Evolutionary conservation across 2,113 vertebrate genomes (phyloP).

Genomic region (Cricetomys ansorgei): DNA sequence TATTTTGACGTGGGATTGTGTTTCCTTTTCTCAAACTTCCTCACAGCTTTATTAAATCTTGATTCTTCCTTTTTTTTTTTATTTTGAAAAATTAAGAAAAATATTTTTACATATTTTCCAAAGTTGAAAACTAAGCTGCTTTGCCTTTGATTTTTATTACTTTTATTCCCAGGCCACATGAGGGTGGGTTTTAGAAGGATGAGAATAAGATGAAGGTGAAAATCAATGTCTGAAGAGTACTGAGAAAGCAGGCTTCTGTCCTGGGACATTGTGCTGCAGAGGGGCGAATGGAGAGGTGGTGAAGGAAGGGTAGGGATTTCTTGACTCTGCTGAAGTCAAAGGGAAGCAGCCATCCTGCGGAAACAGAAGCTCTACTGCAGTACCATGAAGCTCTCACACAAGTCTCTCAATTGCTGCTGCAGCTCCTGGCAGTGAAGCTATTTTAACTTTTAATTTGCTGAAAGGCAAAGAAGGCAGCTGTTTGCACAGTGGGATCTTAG

Average conservation of each 20-base stretch:
- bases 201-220: background rate
- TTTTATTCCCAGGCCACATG: background rate
- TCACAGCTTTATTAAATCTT: constrained; percentile 20
- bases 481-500: constrained; percentile 67
- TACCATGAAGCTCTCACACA: constrained; percentile 21
- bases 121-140: background rate
- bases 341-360: background rate
- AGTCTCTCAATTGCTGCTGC: background rate
- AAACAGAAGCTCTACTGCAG: background rate
- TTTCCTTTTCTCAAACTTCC: no score
- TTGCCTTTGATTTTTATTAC: constrained; percentile 38
- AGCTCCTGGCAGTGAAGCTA: constrained; percentile 58
- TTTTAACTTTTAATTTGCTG: constrained; percentile 76
- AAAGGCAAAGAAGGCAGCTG: constrained; percentile 68
- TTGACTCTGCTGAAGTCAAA: background rate
- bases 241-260: background rate
- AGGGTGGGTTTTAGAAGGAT: background rate
- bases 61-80: background rate
- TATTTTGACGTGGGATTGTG: background rate
- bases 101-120: background rate
- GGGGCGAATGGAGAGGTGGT: background rate
- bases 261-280: background rate
- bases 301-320: background rate
- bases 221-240: background rate
- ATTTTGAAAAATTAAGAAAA: background rate